Evolutionary conservation across 2,797 vertebrate species (phyloP), one percentile per base, ranked within the genome.

Genomic region (Geotrypetes seraphini): DNA sequence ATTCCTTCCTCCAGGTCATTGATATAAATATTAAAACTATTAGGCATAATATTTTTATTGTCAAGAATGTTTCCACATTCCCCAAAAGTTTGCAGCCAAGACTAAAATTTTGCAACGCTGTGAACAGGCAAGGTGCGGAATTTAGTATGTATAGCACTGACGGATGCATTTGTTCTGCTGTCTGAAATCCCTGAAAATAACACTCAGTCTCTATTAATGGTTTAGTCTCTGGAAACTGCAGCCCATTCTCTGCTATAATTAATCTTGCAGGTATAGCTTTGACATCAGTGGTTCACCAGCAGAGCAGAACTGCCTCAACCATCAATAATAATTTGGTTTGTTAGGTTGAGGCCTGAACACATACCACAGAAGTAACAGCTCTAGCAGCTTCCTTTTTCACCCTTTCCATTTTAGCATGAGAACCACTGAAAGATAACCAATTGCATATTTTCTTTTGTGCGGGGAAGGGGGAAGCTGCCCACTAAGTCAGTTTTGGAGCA

Each of bases 241-340:
- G 60, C 63, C 69, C 57, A 48, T 72, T 81, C 66, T 74, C 54
- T 71, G 34, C 66, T 71, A 64, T 78, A 84, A 84, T 84, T 83
- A 84, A 84, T 83, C 79, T 84, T 84, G 60, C 70, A 81, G 78
- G 73, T 80, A 78, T 57, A 69, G 59, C 64, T 56, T 76, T 81
- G 81, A 81, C 81, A 80, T 80, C 84, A 84, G 71, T 84, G 79
- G 79, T 84, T 84, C 81, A 81, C 78, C 66, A 75, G 63, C 73
- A 78, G 78, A 81, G 81, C 78, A 79, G 73, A 84, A 83, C 75
- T 75, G 65, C 70, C 64, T 73, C 48, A 64, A 66, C 65, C 66
- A 84, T 84, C 78, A 81, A 80, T 81, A 81, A 84, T 78, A 75
- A 83, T 84, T 76, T 73, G 63, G 35, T 40, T 24, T 63, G 73